Evolutionary conservation across 2,797 vertebrate genomes (phyloP), one percentile per base, ranked within the genome.

Genomic region (Halcyon leucocephala): DNA sequence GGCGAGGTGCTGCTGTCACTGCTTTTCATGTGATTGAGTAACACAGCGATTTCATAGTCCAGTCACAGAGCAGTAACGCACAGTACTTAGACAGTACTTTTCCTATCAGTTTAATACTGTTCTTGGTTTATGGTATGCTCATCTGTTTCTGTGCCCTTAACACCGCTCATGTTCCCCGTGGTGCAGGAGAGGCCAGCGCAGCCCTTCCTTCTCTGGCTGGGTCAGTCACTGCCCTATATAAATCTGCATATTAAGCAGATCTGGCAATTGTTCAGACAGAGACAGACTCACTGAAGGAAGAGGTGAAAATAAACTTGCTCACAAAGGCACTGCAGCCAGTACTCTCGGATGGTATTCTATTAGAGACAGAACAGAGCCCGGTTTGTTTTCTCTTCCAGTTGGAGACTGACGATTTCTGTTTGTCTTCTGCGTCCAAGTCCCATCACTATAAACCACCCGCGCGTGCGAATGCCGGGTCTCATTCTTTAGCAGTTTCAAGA

Each of bases 161-260:
- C 16, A 17, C 61, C 61, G 93, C 76, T 77, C 9, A 3, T 1
- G 18, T 61, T 94, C 67, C 62, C 42, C 49, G 79, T 25, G 4
- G 4, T 3, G 11, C 82, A 54, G 73, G 60, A 73, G 55, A 93
- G 93, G 78, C 91, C 60, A 14, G 66, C 65, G 80, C 67, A 60
- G 77, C 20, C 73, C 52, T 94, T 61, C 73, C 51, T 82, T 72
- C 91, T 44, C 79, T 18, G 82, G 42, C 90, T 70, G 83, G 83
- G 76, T 88, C 91, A 31, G 79, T n/a, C 54, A 19, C 89, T 96
- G 96, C 82, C 89, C 96, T 88, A 95, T 88, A 96, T 95, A 95
- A 96, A 94, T 91, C 83, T 80, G 90, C 93, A 77, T 84, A 91
- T 91, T 84, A 94, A 95, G 92, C 95, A 97, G 86, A 93, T 94